phyloP scores from a whole-genome alignment of 2,888 invertebrate species.

The Coenonympha glycerion region DNA sequence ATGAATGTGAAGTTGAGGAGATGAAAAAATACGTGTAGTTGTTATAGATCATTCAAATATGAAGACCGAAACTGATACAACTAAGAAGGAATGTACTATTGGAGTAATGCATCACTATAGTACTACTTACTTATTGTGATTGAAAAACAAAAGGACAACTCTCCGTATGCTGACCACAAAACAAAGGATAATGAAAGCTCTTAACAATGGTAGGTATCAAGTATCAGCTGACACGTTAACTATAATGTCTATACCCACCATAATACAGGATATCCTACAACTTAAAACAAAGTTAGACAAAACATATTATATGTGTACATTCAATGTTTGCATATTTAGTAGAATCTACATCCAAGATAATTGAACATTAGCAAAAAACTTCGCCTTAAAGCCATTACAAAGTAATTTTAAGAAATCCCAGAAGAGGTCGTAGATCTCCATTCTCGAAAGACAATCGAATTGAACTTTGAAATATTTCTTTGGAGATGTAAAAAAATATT shows the following conservation, averaged over 20 bases:
- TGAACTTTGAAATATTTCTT: not conserved
- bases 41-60: no score
- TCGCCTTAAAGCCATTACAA: not conserved
- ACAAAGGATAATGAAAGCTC: constrained; percentile 1
- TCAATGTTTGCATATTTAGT: not conserved
- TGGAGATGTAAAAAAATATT: no score
- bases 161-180: not conserved
- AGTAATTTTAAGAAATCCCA: not conserved
- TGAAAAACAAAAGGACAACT: not conserved
- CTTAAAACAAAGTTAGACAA: not conserved
- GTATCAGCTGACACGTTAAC: not conserved
- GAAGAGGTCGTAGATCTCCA: constrained; percentile 12
- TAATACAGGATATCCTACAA: not conserved
- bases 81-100: no score
- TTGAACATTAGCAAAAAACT: not conserved
- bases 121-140: not conserved
- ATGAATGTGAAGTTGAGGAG: no score
- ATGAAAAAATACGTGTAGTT: no score
- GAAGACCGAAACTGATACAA: no score
- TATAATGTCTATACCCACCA: not conserved
- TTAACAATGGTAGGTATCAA: not conserved
- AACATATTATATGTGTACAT: not conserved
- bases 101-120: no score
- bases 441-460: constrained; percentile 18
- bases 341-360: not conserved